Evolutionary conservation across 1,140 invertebrate species (phyloP), one percentile per base, ranked within the genome.

Genomic region (Drosophila ananassae): DNA sequence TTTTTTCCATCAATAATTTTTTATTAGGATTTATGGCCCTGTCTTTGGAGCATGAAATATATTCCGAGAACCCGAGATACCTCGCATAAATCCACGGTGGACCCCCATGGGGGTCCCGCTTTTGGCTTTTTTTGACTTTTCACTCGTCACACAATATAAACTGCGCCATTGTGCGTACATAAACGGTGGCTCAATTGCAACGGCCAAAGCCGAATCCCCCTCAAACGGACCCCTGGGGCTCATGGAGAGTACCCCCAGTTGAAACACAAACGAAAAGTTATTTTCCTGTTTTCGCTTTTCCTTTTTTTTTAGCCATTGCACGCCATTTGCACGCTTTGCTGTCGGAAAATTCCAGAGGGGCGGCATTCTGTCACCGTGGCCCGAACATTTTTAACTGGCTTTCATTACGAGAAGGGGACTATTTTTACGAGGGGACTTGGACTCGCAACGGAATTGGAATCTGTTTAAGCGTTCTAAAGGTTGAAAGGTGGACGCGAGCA

Each of bases 111-210:
- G 10, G 46, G 47, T 12, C 28, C 48, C 39, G 8, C 13, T 47
- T 47, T 44, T 17, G 44, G 17, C 17, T 25, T 53, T 79, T 63
- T 73, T 58, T 39, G 69, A 50, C 50, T 75, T 62, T 63, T 60
- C 48, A 46, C 75, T 77, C 52, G 63, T 74, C 82, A 76, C 51
- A 72, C 79, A 75, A 64, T 59, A 78, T 82, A 82, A 83, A 79
- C 79, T 75, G 79, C 25, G 47, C 74, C 69, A 75, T 75, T 83
- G 79, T 79, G 51, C 61, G 68, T 48, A 17, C 59, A 71, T 80
- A 80, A 85, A 81, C 68, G 77, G 81, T 81, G 82, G 63, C 82
- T 60, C 81, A 66, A 77, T 84, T 77, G 81, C 74, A 66, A 80
- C 59, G 63, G 63, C 73, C 62, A 80, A 62, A 64, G 64, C 66